Evolutionary conservation across 2,797 vertebrate genomes (phyloP), one percentile per base, ranked within the genome.

Genomic region (Lagocephalus sceleratus): DNA sequence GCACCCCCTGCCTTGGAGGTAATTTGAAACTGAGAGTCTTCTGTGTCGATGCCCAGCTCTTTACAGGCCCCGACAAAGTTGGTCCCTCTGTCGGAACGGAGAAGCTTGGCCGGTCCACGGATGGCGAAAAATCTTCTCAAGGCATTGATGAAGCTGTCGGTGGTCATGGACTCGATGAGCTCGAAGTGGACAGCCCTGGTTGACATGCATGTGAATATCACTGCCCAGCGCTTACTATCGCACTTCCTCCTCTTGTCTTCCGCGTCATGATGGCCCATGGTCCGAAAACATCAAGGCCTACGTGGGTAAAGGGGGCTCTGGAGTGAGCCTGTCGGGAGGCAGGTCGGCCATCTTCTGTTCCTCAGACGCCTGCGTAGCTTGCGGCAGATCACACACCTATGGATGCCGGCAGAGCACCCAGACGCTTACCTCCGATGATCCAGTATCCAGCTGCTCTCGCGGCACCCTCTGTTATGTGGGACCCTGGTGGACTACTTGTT

Each of bases 31-130:
- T n/a, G n/a, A n/a, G n/a, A n/a, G n/a, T n/a, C n/a, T n/a, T n/a
- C n/a, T n/a, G n/a, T n/a, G n/a, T n/a, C n/a, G n/a, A 60, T 61
- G 15, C n/a, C 15, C n/a, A 38, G 46, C 41, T 54, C 60, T 23
- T 35, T 49, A 2, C 54, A 64, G 6, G 48, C 49, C 0, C 43
- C 48, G 16, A 64, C 54, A 26, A 52, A 57, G 54, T 57, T 64
- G 0, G n/a, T 65, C 0, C 43, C 44, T 14, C 12, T 3, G 14
- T 49, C 44, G 6, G 25, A 66, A 26, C 15, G 10, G 19, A 59
- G 29, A 6, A 59, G 56, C 17, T 50, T 66, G 38, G 21, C 39
- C 22, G 55, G 35, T 5, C 54, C 38, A 3, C 43, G 53, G 38
- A 58, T 54, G 0, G 48, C 54, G 2, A 11, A 40, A 5, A 51